Conservation (phyloP, 2,113 vertebrate species). For the Pantherophis guttatus region DNA sequence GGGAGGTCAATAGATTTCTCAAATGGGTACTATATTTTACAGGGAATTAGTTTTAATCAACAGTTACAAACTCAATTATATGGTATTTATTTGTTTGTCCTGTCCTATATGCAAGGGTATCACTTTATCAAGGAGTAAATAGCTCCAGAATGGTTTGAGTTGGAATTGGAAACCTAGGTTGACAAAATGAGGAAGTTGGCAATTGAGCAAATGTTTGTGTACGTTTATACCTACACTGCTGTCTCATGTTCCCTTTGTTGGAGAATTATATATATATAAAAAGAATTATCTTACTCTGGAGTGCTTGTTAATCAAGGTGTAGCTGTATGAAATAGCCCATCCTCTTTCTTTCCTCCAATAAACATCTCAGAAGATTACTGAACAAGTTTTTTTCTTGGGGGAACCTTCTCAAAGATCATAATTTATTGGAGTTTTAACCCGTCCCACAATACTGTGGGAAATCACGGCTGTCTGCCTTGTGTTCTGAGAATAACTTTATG, state of each 20-base stretch:
- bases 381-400: not conserved
- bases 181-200: not conserved
- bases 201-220: not conserved
- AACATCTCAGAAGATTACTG: not conserved
- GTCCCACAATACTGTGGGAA: not conserved
- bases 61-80: not conserved
- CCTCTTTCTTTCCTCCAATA: not conserved
- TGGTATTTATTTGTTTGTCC: not conserved
- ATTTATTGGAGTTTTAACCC: not conserved
- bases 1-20: not conserved
- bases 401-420: not conserved
- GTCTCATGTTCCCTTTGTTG: not conserved
- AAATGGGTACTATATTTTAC: not conserved
- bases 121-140: not conserved
- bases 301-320: not conserved
- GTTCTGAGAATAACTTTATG: not conserved
- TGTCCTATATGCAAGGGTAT: not conserved
- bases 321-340: not conserved
- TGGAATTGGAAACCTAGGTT: not conserved
- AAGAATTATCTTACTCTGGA: not conserved
- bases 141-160: not conserved
- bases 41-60: not conserved
- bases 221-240: not conserved
- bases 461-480: not conserved
- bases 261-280: not conserved